Base-by-base conservation (phyloP, 1,140 invertebrate species). In the Helicorthomorpha holstii region DNA sequence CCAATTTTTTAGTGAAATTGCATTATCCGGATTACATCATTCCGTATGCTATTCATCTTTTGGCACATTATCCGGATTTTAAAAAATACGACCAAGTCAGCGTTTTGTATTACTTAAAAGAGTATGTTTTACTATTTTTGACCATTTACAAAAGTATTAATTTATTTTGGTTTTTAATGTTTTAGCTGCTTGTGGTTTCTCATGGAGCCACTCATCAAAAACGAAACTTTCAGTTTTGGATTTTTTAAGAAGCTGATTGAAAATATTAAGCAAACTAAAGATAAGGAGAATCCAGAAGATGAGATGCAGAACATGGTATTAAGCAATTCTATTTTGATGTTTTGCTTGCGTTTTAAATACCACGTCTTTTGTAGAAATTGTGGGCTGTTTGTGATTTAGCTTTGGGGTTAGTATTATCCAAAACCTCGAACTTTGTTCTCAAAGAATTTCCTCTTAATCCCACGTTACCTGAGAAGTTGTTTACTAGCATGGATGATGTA, bases 321-420 rank as follows among this genome's bases (percentile, higher is more conserved):
- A 23, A 7, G 16, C 29, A 34, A 7, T 34, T 22, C 24, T 51
- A 27, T 29, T 50, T 45, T 47, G 12, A 38, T 53, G 50, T 44
- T 21, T 14, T 12, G 54, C n/a, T n/a, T n/a, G n/a, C n/a, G n/a
- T n/a, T n/a, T n/a, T n/a, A n/a, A n/a, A n/a, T 49, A 52, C 16
- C n/a, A 22, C 23, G 22, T 58, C 61, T 61, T 52, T 67, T 73
- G 3, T 66, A 94, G 86, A 95, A 92, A 85, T 71, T 98, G 60
- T 96, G 90, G 82, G 84, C 90, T 42, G 80, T 93, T 48, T 95
- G 91, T 73, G 93, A 97, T 74, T 72, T 96, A 50, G 85, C 90
- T 3, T 81, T 92, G 70, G 83, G 85, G 53, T 73, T 96, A 53
- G 81, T 96, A 58, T 76, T 86, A 65, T 76, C 82, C 19, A 86